These are phyloP conservation scores for Alfaro cultratus DNA, from an alignment of 2,797 vertebrate genomes.

Conservation along the genomic window DNA sequence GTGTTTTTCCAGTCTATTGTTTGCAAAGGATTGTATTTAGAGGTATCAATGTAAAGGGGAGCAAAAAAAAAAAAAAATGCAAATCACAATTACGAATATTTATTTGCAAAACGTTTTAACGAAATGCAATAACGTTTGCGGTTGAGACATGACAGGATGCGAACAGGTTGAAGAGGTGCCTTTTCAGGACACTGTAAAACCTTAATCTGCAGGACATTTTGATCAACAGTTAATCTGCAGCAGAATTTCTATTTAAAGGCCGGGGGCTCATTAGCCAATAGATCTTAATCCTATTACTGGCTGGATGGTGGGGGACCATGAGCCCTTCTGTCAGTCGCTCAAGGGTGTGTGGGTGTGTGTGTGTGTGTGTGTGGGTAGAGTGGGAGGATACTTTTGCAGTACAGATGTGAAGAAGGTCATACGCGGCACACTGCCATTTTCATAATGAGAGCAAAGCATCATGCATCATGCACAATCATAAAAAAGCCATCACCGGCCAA, in stretches of 20 bases:
- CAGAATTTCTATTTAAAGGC: constrained; percentile 80
- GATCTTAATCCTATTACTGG: constrained; percentile 82
- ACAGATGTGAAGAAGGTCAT: constrained; percentile 68
- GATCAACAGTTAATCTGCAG: constrained; percentile 79
- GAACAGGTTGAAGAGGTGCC: neutral
- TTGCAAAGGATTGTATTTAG: neutral
- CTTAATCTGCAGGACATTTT: constrained; percentile 75
- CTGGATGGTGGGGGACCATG: constrained; percentile 62
- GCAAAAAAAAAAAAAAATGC: neutral
- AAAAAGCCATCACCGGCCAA: constrained; percentile 71
- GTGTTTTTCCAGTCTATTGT: neutral
- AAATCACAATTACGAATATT: neutral
- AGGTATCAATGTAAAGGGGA: neutral
- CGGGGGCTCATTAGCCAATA: constrained; percentile 81
- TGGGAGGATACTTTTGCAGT: constrained; percentile 59
- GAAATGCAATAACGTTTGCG: neutral
- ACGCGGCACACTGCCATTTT: constrained; percentile 72
- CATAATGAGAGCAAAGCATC: constrained; percentile 77
- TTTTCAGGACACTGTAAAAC: constrained; percentile 40
- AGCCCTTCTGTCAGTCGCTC: constrained; percentile 55
- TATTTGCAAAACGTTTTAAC: neutral
- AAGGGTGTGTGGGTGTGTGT: neutral
- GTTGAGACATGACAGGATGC: neutral
- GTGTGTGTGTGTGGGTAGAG: no score
- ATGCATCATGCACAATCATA: constrained; percentile 76